phyloP scores from a whole-genome alignment of 2,888 invertebrate genomes.

The Oscheius sp. region DNA sequence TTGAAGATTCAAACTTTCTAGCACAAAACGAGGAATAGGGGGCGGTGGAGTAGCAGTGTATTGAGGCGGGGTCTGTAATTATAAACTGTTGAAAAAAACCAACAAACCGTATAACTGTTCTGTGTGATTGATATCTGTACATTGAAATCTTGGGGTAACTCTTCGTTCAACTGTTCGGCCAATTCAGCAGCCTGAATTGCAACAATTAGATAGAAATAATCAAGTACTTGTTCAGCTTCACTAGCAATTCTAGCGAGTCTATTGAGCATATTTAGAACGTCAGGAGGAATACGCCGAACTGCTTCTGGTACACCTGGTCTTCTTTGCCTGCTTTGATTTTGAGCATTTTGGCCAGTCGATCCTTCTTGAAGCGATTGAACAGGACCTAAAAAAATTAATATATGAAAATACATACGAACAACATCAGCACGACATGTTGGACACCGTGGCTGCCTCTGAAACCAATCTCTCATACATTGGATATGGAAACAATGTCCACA shows the following conservation, averaged over 20 bases:
- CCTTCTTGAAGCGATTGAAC: neutral
- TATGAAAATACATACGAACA: neutral
- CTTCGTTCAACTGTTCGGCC: too few species aligned
- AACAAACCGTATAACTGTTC: neutral
- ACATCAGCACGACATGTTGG: constrained; percentile 4
- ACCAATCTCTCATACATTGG: constrained; percentile 2
- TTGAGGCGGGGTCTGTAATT: neutral
- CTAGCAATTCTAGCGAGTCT: neutral
- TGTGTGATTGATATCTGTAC: neutral
- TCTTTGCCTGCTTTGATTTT: neutral
- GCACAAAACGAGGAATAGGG: neutral
- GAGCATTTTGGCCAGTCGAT: neutral
- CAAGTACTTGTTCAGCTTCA: neutral
- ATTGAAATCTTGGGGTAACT: neutral
- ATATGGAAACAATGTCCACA: constrained; percentile 5
- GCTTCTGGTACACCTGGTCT: neutral
- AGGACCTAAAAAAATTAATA: too few species aligned
- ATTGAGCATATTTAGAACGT: neutral
- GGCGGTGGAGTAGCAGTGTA: neutral
- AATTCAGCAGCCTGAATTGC: neutral
- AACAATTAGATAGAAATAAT: neutral
- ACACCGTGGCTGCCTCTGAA: constrained; percentile 3
- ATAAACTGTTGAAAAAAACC: neutral
- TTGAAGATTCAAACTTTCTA: neutral
- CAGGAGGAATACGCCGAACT: neutral